Percentiles rank a stretch among this genome's conserved stretches.
Evolutionary conservation across 2,797 vertebrate genomes (phyloP).

Genomic region (Cynopterus sphinx): DNA sequence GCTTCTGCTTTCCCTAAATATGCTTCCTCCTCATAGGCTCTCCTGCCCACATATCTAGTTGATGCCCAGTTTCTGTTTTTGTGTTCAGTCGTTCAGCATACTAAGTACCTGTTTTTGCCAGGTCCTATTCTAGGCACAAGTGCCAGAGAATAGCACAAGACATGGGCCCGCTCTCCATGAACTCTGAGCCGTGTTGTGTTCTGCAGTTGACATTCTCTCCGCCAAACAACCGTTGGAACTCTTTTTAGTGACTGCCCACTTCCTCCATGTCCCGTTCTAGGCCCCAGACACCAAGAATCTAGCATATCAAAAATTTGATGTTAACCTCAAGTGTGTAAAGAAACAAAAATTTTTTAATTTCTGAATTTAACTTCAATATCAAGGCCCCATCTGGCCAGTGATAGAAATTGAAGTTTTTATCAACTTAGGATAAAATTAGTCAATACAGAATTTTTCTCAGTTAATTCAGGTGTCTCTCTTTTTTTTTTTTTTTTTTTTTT

Average conservation of each 20-base stretch:
- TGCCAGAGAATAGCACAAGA: background rate
- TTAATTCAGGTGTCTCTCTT: background rate
- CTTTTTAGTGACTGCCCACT: background rate
- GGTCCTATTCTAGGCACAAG: background rate
- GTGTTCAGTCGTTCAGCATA: background rate
- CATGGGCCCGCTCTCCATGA: fast-evolving
- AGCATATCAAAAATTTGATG: background rate
- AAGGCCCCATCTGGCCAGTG: background rate
- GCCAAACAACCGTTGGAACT: background rate
- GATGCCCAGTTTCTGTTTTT: background rate
- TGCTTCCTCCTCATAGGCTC: background rate
- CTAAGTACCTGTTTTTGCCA: background rate
- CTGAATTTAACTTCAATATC: conserved; percentile 35
- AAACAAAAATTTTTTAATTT: background rate
- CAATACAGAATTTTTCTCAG: conserved; percentile 24
- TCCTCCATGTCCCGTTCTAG: background rate
- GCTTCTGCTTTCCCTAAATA: conserved; percentile 34
- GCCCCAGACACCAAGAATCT: background rate
- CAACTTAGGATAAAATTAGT: background rate
- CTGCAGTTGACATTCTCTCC: background rate
- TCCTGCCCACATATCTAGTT: background rate
- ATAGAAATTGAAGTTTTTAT: conserved; percentile 37
- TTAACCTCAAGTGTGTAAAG: conserved; percentile 14
- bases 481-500: background rate
- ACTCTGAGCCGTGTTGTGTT: background rate